Evolutionary conservation across 2,113 vertebrate genomes (phyloP).

Genomic region (Cnemophilus loriae): DNA sequence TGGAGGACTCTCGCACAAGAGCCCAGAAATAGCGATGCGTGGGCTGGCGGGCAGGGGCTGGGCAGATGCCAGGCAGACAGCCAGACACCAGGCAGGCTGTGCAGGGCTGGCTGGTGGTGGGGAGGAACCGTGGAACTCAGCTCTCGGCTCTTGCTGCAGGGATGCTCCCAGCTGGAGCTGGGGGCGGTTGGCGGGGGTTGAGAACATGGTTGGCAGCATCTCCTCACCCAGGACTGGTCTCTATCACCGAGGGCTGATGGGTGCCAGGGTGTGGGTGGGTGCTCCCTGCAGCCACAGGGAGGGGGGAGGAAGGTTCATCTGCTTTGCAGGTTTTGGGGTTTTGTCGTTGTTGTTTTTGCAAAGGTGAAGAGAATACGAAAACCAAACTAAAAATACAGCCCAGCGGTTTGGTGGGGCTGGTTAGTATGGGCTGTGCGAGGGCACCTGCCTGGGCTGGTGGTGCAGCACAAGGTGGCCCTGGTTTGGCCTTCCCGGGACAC

Average conservation of each 20-base stretch:
- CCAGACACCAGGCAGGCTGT: conserved; percentile 33
- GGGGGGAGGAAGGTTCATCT: neutral
- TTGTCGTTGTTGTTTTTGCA: neutral
- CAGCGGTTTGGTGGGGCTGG: neutral
- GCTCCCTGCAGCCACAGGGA: neutral
- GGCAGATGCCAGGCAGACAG: conserved; percentile 47
- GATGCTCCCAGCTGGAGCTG: conserved; percentile 10
- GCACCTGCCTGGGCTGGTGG: neutral
- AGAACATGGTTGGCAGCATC: neutral
- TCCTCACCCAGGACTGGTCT: neutral
- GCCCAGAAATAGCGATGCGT: conserved; percentile 35
- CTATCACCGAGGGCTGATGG: neutral
- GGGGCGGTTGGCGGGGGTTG: neutral
- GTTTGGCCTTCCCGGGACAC: neutral
- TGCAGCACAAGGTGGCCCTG: fast-evolving
- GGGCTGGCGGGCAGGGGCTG: conserved; percentile 39
- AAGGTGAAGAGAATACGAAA: neutral
- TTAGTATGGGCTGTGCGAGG: neutral
- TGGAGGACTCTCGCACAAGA: conserved; percentile 42
- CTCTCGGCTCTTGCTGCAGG: neutral
- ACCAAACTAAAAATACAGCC: neutral
- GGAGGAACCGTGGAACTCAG: neutral
- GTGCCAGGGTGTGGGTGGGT: neutral
- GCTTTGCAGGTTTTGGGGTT: neutral
- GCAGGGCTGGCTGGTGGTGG: neutral